A percentile compares a stretch with the other conserved stretches of the same genome.
phyloP scores from a whole-genome alignment of 2,113 vertebrate genomes.

The Pteruthius melanotis region DNA sequence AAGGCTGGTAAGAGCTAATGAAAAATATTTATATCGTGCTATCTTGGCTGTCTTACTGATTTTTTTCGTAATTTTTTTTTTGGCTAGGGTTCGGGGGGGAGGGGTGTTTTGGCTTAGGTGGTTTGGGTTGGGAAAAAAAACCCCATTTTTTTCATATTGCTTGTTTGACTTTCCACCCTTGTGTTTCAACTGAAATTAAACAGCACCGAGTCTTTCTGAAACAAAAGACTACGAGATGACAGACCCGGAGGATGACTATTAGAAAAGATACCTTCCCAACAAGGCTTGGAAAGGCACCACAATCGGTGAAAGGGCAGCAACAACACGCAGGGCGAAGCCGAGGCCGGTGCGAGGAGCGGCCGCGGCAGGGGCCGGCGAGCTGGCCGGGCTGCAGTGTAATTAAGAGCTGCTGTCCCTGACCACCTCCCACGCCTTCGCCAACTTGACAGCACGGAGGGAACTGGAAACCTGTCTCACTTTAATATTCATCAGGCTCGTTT shows the following conservation, averaged over 20 bases:
- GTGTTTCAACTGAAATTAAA: background rate
- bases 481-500: constrained; percentile 9
- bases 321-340: rapidly evolving
- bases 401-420: background rate
- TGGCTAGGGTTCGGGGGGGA: background rate
- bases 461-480: background rate
- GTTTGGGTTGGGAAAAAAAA: no score
- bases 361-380: background rate
- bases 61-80: background rate
- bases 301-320: rapidly evolving
- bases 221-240: background rate
- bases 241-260: rapidly evolving
- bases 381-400: rapidly evolving
- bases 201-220: rapidly evolving
- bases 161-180: background rate
- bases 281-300: rapidly evolving
- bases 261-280: no score
- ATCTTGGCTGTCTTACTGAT: no score
- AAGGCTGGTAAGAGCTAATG: background rate
- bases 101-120: no score
- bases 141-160: background rate
- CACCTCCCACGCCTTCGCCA: background rate
- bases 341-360: background rate
- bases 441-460: background rate
- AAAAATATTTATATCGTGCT: background rate